phyloP scores from a whole-genome alignment of 2,113 vertebrate genomes.

The Ia io region DNA sequence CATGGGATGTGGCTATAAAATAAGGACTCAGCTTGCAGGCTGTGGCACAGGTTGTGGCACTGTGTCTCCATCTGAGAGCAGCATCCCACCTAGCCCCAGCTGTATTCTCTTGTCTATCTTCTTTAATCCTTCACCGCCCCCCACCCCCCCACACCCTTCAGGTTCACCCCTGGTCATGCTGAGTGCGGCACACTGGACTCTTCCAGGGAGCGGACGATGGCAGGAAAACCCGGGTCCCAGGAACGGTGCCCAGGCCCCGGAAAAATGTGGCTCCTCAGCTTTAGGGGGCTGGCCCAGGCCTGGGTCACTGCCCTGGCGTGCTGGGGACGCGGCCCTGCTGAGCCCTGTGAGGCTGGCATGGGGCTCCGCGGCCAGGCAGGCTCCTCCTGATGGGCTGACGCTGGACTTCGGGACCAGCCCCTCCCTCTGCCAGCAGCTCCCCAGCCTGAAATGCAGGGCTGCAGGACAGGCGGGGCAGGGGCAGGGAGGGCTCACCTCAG shows the following conservation, averaged over 20 bases:
- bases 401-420: not conserved
- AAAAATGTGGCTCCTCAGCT: not conserved
- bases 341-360: not conserved
- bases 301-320: rapidly evolving
- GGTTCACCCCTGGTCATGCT: no score
- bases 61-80: no score
- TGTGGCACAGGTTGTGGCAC: no score
- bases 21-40: no score
- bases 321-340: not conserved
- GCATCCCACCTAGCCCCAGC: no score
- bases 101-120: no score
- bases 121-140: no score
- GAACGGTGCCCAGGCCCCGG: not conserved
- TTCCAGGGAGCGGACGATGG: not conserved
- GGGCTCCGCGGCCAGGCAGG: not conserved
- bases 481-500: rapidly evolving
- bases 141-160: no score
- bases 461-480: rapidly evolving
- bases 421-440: not conserved
- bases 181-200: not conserved
- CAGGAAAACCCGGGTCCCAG: not conserved
- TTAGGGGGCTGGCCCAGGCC: not conserved
- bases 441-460: not conserved
- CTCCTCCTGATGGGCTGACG: not conserved
- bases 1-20: no score